Evolutionary conservation across 2,797 vertebrate genomes (phyloP).

Genomic region (Enteromius fasciolatus): DNA sequence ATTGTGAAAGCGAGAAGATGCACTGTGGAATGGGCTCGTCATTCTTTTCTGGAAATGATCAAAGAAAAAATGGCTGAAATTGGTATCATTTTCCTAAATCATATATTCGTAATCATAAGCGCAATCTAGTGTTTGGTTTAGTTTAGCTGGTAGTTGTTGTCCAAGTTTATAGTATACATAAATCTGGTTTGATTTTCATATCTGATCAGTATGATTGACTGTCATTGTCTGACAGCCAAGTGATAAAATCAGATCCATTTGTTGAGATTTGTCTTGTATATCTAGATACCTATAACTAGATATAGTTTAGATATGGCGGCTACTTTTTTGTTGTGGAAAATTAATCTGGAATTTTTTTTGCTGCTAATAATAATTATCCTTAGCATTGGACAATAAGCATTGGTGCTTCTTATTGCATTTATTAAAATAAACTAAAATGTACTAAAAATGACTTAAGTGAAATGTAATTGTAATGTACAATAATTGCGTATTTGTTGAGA

Average conservation of each 20-base stretch:
- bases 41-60: background rate
- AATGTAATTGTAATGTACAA: no score
- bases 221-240: background rate
- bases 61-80: constrained; percentile 1
- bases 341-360: background rate
- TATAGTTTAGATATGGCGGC: background rate
- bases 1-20: background rate
- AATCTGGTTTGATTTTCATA: background rate
- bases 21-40: background rate
- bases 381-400: background rate
- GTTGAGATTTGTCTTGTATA: background rate
- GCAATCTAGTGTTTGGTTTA: background rate
- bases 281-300: background rate
- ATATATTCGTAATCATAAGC: background rate
- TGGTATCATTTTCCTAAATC: background rate
- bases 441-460: no score
- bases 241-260: constrained; percentile 6
- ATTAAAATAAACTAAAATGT: background rate
- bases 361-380: background rate
- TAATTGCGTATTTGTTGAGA: no score
- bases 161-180: background rate
- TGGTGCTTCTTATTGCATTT: background rate
- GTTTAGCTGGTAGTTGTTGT: background rate
- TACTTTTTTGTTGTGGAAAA: background rate
- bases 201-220: background rate